These are phyloP conservation scores for Adelges cooleyi DNA, from an alignment of 1,140 invertebrate species.

Conservation along the genomic window DNA sequence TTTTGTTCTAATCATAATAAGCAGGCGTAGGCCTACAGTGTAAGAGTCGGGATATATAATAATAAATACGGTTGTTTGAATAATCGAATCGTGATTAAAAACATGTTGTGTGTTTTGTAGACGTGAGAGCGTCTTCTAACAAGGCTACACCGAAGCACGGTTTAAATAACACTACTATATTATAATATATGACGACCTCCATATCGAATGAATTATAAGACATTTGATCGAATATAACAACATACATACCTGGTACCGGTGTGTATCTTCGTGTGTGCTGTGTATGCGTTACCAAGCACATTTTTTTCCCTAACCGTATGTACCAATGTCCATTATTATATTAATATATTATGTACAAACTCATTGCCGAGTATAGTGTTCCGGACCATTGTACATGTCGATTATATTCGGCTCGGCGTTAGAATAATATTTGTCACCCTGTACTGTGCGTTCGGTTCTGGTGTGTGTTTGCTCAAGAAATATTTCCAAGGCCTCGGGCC, in stretches of 20 bases:
- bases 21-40: too few relatives aligned
- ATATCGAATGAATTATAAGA: slow-evolving; percentile 5
- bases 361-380: not conserved
- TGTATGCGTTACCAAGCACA: slow-evolving; percentile 9
- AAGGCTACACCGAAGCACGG: slow-evolving; percentile 8
- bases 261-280: not conserved
- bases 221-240: slow-evolving; percentile 13
- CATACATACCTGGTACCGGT: not conserved
- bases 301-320: not conserved
- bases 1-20: too few relatives aligned
- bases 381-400: slow-evolving; percentile 11
- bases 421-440: slow-evolving; percentile 27
- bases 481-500: slow-evolving; percentile 7
- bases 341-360: not conserved
- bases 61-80: not conserved
- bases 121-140: slow-evolving; percentile 7
- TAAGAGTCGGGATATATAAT: too few relatives aligned
- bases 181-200: slow-evolving; percentile 18
- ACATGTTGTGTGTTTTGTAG: slow-evolving; percentile 5
- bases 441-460: too few relatives aligned
- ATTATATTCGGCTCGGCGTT: slow-evolving; percentile 17
- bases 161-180: slow-evolving; percentile 17
- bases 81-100: slow-evolving; percentile 3
- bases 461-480: slow-evolving; percentile 16
- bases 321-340: not conserved